Evolutionary conservation across 2,888 invertebrate genomes (phyloP), one percentile per base, ranked within the genome.

Genomic region (Protodeltote pygarga): DNA sequence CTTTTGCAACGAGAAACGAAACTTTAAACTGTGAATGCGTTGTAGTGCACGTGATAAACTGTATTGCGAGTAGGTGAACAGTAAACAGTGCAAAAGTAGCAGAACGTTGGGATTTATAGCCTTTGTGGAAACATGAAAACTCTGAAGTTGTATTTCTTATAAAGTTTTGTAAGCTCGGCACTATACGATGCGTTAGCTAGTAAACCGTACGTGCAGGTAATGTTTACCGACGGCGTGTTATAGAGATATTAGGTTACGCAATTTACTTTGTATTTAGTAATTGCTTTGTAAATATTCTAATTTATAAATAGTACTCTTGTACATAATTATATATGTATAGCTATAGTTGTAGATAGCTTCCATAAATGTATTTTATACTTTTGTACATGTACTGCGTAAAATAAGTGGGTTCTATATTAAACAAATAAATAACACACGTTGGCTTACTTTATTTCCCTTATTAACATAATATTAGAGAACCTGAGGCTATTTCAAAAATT

Each of bases 241-340:
- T 71, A 65, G 51, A 67, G 51, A 71, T 60, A 55, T 40, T 32
- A 67, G 63, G 52, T 64, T 55, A 67, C 52, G 64, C 68, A 76
- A 68, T 73, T 68, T 66, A 74, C 59, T 60, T 50, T 59, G 42
- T 72, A 67, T 62, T 67, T 63, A 71, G 66, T 68, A 69, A 73
- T 70, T 74, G 75, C 74, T 77, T 77, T 89, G 89, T 89, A 89
- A 85, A 89, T 89, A 88, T 77, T 79, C 71, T 73, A 76, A 85
- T 85, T 85, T 85, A 85, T 77, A 74, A 79, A 75, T 74, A 72
- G 74, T 70, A 70, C 64, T 68, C 62, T 67, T 86, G 82, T 85
- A 85, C 73, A 87, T 87, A 85, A 68, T 49, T 48, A 62, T 62
- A 59, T 49, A 54, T 49, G 39, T 68, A 65, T 78, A 78, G 74